Evolutionary conservation across 2,888 invertebrate genomes (phyloP).

Genomic region (Cremastobaeus sp.): DNA sequence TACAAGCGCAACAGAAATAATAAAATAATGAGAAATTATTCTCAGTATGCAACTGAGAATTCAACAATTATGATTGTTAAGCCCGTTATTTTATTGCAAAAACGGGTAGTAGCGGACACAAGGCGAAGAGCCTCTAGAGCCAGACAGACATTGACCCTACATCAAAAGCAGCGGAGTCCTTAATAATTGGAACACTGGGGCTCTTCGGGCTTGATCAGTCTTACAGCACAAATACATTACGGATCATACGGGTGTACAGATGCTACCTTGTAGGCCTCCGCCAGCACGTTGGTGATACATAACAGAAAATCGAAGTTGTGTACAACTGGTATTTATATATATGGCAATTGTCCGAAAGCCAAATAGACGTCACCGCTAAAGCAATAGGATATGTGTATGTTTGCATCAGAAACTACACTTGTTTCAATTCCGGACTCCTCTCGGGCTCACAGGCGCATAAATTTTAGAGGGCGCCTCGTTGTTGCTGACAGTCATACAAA

Average conservation of each 20-base stretch:
- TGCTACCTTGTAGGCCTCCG: constrained; percentile 27
- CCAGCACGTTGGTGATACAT: constrained; percentile 21
- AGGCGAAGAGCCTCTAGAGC: too few species aligned
- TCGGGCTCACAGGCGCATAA: constrained; percentile 8
- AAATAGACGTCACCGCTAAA: constrained; percentile 45
- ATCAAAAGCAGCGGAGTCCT: neutral
- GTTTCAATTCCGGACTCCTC: constrained; percentile 22
- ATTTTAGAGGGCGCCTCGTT: constrained; percentile 9
- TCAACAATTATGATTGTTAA: too few species aligned
- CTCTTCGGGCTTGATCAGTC: constrained; percentile 19
- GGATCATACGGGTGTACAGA: constrained; percentile 27
- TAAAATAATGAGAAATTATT: too few species aligned
- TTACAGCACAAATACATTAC: constrained; percentile 17
- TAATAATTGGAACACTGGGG: neutral
- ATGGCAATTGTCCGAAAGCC: constrained; percentile 37
- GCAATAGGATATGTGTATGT: constrained; percentile 44
- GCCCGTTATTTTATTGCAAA: too few species aligned
- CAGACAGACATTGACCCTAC: too few species aligned
- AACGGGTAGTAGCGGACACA: too few species aligned
- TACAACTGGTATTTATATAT: constrained; percentile 38
- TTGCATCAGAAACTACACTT: constrained; percentile 45
- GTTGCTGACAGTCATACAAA: constrained; percentile 1
- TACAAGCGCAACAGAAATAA: too few species aligned
- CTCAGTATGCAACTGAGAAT: too few species aligned
- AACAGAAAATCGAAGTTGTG: constrained; percentile 38